Evolutionary conservation across 2,888 invertebrate species (phyloP), one percentile per base, ranked within the genome.

Genomic region (Lomographa bimaculata): DNA sequence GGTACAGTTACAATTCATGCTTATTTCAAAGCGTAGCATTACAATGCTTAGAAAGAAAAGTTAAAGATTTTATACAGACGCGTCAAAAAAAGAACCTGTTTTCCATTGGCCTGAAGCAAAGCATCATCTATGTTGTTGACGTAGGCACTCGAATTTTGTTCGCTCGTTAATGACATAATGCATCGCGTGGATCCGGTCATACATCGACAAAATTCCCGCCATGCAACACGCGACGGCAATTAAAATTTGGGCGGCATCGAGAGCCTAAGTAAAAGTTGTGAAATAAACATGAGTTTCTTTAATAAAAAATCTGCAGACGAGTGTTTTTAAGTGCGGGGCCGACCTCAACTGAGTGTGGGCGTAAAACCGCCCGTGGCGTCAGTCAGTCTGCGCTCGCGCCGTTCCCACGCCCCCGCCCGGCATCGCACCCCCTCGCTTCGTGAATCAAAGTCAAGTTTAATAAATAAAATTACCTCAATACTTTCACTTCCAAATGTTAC

Each of bases 341-440:
- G 20, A 25, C n/a, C n/a, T n/a, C n/a, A n/a, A n/a, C n/a, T n/a
- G n/a, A n/a, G 26, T 20, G 71, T 69, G 65, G 71, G 71, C 67
- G 68, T 54, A 43, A 57, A 64, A 71, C 60, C 64, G 78, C 78
- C 76, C 59, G 70, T 79, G 83, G 86, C 87, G 87, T 81, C 87
- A 75, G 63, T 71, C 78, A 64, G 87, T 87, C 87, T 87, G 78
- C 59, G 64, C 51, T 51, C 55, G 63, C 64, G 57, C 42, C 42
- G 64, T 43, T 50, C 53, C 45, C 53, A 53, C 53, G 50, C 84
- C 69, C 81, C 77, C 77, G 75, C 76, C 60, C 53, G 62, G 41
- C 57, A 33, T 39, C 54, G 43, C 54, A 34, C 38, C 52, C 51
- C 53, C 44, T 48, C 51, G 46, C 61, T 56, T 61, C 61, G 55